A percentile compares a stretch with the other conserved stretches of the same genome.
phyloP scores from a whole-genome alignment of 1,140 invertebrate genomes.

The Drosophila seguyi region DNA sequence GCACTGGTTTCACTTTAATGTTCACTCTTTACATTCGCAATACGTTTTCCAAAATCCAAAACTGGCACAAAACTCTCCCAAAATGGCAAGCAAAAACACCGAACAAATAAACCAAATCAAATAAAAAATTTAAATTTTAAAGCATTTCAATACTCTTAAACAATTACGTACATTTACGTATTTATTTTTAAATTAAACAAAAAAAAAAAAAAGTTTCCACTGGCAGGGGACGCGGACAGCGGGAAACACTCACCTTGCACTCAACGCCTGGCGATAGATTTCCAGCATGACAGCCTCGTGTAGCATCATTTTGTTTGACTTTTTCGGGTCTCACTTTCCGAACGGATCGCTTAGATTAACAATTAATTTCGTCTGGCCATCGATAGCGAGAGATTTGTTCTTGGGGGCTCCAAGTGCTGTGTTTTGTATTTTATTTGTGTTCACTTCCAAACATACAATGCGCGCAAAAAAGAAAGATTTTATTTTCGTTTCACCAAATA shows the following conservation, averaged over 20 bases:
- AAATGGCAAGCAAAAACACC: background rate
- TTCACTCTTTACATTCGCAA: background rate
- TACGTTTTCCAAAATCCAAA: background rate
- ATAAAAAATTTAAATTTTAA: background rate
- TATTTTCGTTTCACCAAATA: slow-evolving; percentile 68
- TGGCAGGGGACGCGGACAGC: background rate
- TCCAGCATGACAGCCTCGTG: slow-evolving; percentile 85
- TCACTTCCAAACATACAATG: slow-evolving; percentile 44
- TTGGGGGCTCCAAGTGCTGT: background rate
- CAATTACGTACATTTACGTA: background rate
- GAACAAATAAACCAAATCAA: background rate
- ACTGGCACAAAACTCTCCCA: background rate
- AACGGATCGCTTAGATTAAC: slow-evolving; percentile 27
- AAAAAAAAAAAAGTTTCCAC: too few species aligned
- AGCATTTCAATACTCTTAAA: background rate
- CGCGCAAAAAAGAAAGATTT: slow-evolving; percentile 50
- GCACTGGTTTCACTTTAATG: background rate
- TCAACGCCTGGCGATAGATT: slow-evolving; percentile 84
- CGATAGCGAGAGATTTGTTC: slow-evolving; percentile 39
- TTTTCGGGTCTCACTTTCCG: slow-evolving; percentile 21
- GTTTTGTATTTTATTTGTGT: slow-evolving; percentile 12
- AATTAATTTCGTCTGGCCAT: slow-evolving; percentile 59
- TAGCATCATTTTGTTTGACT: slow-evolving; percentile 82
- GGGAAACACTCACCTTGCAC: slow-evolving; percentile 77
- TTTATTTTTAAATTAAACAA: too few species aligned